phyloP scores from a whole-genome alignment of 2,888 invertebrate species.

The Leuctra nigra region DNA sequence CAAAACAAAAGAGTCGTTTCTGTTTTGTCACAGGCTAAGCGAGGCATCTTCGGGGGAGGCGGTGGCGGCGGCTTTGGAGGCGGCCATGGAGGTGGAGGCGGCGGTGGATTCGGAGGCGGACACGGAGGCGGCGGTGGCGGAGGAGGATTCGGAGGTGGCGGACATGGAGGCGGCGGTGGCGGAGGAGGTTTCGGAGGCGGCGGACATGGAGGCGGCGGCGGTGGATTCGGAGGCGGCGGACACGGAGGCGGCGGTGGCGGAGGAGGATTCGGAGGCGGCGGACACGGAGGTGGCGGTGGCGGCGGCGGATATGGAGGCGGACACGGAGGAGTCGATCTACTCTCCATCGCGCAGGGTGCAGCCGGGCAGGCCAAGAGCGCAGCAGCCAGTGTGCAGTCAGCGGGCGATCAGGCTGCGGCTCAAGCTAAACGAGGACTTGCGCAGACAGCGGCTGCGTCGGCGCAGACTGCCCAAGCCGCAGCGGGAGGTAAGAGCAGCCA shows the following conservation, averaged over 20 bases:
- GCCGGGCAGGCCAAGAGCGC: conserved; percentile 44
- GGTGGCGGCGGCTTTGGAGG: not conserved
- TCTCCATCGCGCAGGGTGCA: conserved; percentile 49
- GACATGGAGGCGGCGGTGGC: conserved; percentile 30
- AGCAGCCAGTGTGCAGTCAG: not conserved
- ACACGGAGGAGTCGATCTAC: conserved; percentile 61
- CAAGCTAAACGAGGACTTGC: not conserved
- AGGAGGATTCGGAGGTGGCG: conserved; percentile 41
- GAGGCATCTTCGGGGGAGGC: not conserved
- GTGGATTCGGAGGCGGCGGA: not conserved
- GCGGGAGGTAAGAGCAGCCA: no score
- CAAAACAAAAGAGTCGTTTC: no score
- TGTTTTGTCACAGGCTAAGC: no score
- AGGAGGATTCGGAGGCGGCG: conserved; percentile 32
- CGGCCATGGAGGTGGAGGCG: conserved; percentile 18
- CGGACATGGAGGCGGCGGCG: conserved; percentile 22
- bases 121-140: conserved; percentile 40
- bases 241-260: conserved; percentile 4
- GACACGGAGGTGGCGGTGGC: conserved; percentile 37
- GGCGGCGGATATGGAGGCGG: conserved; percentile 39
- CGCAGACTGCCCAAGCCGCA: conserved; percentile 53
- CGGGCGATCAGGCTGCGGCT: not conserved
- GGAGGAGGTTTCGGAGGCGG: conserved; percentile 37
- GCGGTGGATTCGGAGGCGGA: conserved; percentile 33
- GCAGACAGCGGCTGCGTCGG: not conserved